A percentile compares a stretch with the other conserved stretches of the same genome.
phyloP scores from a whole-genome alignment of 2,113 vertebrate genomes.

The Patagioenas fasciata region DNA sequence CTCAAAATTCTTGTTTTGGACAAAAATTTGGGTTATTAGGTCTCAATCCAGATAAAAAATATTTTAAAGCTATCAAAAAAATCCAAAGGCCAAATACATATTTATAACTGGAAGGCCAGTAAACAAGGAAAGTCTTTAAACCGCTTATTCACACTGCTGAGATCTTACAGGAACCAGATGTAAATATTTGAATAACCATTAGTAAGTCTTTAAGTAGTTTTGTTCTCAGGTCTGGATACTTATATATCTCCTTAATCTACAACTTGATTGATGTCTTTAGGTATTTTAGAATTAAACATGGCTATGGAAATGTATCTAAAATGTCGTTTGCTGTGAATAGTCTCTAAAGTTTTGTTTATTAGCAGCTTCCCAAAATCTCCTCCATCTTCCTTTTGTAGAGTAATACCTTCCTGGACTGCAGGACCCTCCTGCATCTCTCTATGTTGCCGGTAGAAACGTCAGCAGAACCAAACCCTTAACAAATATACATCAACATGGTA shows the following conservation, averaged over 20 bases:
- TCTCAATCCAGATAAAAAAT: background rate
- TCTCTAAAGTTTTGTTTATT: background rate
- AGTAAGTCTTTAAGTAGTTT: conserved; percentile 25
- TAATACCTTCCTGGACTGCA: background rate
- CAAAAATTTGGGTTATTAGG: background rate
- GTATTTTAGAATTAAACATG: conserved; percentile 43
- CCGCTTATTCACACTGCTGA: background rate
- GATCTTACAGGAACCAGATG: background rate
- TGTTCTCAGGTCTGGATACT: background rate
- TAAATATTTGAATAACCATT: background rate
- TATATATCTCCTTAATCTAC: conserved; percentile 21
- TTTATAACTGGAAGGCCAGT: background rate
- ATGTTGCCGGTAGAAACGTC: conserved; percentile 22
- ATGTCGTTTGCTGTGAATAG: conserved; percentile 2
- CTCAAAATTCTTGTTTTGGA: background rate
- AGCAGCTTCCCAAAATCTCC: conserved; percentile 9
- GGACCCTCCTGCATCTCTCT: background rate
- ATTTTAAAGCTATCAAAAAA: background rate
- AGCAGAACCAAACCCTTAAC: conserved; percentile 48
- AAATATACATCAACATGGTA: conserved; percentile 60
- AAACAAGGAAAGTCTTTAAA: conserved; percentile 19
- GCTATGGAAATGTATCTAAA: conserved; percentile 49
- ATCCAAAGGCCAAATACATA: background rate
- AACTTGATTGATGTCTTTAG: conserved; percentile 25
- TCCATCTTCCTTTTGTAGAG: background rate